These are phyloP conservation scores for Lepidocyrtoides sp. DNA, from an alignment of 2,888 invertebrate species.

Conservation along the genomic window DNA sequence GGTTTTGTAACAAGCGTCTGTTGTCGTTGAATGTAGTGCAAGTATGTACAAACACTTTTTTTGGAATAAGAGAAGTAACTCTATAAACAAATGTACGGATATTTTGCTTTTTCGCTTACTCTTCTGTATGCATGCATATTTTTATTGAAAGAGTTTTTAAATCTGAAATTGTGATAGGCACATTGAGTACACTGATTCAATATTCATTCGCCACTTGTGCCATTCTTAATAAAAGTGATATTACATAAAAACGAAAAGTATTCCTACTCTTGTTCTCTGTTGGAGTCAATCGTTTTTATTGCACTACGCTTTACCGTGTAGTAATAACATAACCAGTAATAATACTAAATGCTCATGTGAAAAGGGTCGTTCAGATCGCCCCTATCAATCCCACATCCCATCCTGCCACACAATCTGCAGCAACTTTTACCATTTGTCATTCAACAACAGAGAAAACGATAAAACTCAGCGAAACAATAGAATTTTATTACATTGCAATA, in stretches of 20 bases:
- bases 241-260: background rate
- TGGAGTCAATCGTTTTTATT: background rate
- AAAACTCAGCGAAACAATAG: conserved; percentile 53
- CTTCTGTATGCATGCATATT: background rate
- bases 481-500: conserved; percentile 53
- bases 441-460: conserved; percentile 42
- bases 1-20: no score
- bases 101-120: no score
- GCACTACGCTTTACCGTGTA: background rate
- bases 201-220: conserved; percentile 1
- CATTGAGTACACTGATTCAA: conserved; percentile 6
- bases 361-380: conserved; percentile 12
- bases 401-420: conserved; percentile 35
- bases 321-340: background rate
- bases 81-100: background rate
- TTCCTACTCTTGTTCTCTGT: background rate
- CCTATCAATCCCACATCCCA: conserved; percentile 25
- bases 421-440: conserved; percentile 57
- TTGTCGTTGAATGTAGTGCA: no score
- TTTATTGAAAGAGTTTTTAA: background rate
- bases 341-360: background rate
- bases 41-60: background rate
- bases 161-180: background rate
- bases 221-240: background rate
- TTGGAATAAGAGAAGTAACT: background rate